Percentiles rank a stretch among this genome's conserved stretches.
These are phyloP conservation scores for Zapornia atra DNA, from an alignment of 2,113 vertebrate species.

Conservation along the genomic window DNA sequence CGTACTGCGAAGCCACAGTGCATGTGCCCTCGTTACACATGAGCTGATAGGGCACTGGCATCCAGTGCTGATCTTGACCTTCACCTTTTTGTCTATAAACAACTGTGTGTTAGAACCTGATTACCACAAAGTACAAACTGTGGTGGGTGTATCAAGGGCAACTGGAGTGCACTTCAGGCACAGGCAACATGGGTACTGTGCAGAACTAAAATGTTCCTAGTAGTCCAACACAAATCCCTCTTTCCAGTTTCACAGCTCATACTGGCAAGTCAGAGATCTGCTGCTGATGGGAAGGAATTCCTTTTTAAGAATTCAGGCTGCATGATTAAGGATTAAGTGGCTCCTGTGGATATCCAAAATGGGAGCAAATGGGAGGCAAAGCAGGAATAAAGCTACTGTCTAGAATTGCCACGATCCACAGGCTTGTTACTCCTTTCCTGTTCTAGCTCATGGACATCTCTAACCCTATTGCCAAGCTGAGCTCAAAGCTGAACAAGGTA, in stretches of 20 bases:
- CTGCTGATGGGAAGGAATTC: neutral
- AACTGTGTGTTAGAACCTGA: neutral
- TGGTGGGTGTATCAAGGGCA: neutral
- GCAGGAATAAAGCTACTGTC: neutral
- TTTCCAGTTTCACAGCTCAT: neutral
- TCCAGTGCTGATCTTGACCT: neutral
- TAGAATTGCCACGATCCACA: fast-evolving
- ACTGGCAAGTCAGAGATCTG: fast-evolving
- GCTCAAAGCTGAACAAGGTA: neutral
- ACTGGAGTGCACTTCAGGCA: neutral
- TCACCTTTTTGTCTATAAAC: neutral
- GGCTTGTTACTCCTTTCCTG: neutral
- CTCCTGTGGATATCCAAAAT: neutral
- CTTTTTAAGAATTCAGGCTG: neutral
- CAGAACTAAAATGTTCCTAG: neutral
- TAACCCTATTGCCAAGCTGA: neutral
- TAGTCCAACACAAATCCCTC: neutral
- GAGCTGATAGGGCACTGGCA: neutral
- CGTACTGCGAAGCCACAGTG: fast-evolving
- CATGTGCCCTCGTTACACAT: neutral
- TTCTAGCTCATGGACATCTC: neutral
- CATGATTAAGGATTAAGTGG: neutral
- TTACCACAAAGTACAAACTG: neutral
- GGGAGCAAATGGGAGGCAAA: neutral
- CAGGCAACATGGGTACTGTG: neutral